phyloP scores from a whole-genome alignment of 2,797 vertebrate genomes.

The Netta rufina region DNA sequence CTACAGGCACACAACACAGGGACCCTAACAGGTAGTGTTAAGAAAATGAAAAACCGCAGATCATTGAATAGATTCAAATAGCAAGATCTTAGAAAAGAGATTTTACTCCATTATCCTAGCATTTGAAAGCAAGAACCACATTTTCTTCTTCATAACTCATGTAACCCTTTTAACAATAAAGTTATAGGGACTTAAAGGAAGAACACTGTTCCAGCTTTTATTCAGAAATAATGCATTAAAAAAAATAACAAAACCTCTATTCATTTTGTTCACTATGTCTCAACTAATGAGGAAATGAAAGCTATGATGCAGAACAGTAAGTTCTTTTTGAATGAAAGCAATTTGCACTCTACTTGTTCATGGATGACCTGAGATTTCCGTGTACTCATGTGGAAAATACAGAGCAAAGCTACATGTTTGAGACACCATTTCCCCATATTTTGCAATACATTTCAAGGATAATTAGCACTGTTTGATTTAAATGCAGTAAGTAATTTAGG shows the following conservation, averaged over 20 bases:
- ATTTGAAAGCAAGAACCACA: background rate
- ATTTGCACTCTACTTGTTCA: background rate
- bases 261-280: background rate
- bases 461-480: background rate
- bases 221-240: constrained; percentile 5
- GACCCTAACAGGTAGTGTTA: background rate
- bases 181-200: background rate
- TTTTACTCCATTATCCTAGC: background rate
- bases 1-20: background rate
- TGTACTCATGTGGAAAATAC: background rate
- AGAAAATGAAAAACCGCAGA: background rate
- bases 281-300: constrained; percentile 52
- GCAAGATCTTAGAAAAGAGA: constrained; percentile 16
- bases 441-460: background rate
- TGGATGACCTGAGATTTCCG: background rate
- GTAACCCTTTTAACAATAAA: constrained; percentile 13
- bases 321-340: background rate
- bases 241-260: background rate
- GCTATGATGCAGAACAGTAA: background rate
- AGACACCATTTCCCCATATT: background rate
- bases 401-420: background rate
- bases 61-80: background rate
- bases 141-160: constrained; percentile 16
- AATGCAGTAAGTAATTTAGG: background rate
- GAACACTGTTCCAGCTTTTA: constrained; percentile 15